Conservation (phyloP, 2,888 invertebrate genomes). For the Petrolisthes cinctipes region DNA sequence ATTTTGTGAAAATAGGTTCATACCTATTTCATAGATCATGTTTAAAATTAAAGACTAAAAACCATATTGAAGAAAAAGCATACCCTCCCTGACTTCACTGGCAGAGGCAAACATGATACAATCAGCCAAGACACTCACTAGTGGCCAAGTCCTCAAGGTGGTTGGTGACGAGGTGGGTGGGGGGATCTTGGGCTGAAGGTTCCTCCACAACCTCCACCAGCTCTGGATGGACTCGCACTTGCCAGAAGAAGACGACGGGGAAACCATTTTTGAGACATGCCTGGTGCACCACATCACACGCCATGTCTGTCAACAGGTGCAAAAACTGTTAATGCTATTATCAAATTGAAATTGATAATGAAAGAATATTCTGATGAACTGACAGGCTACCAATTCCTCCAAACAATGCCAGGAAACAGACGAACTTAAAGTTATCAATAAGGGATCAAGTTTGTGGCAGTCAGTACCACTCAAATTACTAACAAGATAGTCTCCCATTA, state of each 20-base stretch:
- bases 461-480: not conserved
- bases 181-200: not conserved
- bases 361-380: no score
- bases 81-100: no score
- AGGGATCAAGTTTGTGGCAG: not conserved
- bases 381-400: not conserved
- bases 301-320: conserved; percentile 7
- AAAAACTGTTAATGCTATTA: not conserved
- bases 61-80: no score
- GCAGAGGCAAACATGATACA: no score
- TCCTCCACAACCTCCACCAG: not conserved
- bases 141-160: not conserved
- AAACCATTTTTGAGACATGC: conserved; percentile 38
- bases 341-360: not conserved
- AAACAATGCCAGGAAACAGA: no score
- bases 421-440: not conserved
- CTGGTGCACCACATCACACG: conserved; percentile 41
- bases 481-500: not conserved
- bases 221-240: conserved; percentile 20
- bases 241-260: conserved; percentile 24
- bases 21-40: no score
- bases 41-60: no score
- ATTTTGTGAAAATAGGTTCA: no score
- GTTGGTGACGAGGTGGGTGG: not conserved
- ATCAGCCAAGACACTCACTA: not conserved